These are phyloP conservation scores for Tetragnatha versicolor DNA, from an alignment of 1,140 invertebrate species.

Conservation along the genomic window DNA sequence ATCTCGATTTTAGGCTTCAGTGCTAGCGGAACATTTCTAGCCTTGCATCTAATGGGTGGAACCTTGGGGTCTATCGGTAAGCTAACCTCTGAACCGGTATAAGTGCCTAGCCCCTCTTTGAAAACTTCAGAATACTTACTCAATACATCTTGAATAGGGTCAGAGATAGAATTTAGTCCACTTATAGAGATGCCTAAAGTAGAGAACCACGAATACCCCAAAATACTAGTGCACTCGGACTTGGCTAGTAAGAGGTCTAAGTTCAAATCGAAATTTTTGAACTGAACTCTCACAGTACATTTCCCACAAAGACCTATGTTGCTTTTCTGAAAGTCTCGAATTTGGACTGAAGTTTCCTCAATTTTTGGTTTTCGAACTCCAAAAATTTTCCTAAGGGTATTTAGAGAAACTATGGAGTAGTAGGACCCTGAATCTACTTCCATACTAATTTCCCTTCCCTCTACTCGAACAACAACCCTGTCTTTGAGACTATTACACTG, in stretches of 20 bases:
- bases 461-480: neutral
- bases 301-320: neutral
- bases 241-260: neutral
- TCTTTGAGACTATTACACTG: neutral
- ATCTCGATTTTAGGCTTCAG: neutral
- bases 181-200: neutral
- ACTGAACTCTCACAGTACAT: neutral
- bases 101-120: neutral
- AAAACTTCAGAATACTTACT: neutral
- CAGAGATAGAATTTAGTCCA: conserved; percentile 1
- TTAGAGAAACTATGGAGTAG: neutral
- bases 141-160: neutral
- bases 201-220: neutral
- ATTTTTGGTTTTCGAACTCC: no score
- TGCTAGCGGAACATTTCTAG: conserved; percentile 4
- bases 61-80: neutral
- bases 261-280: neutral
- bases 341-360: neutral
- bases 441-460: neutral
- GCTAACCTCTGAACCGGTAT: neutral
- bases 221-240: neutral
- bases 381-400: neutral
- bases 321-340: neutral
- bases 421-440: neutral
- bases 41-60: conserved; percentile 1